phyloP scores from a whole-genome alignment of 2,113 vertebrate genomes.

The Alaudala cheleensis region DNA sequence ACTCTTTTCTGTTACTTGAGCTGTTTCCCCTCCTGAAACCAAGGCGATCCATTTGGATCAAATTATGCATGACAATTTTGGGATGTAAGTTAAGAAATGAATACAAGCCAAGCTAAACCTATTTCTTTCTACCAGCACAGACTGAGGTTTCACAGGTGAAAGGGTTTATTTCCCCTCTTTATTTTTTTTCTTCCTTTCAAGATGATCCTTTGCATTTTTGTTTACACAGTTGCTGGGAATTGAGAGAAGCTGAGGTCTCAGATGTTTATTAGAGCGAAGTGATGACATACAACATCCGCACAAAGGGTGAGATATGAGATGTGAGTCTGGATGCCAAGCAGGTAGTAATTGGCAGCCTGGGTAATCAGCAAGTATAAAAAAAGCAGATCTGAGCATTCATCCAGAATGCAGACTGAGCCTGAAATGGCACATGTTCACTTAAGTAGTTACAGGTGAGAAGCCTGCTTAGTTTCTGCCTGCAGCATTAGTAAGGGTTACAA shows the following conservation, averaged over 20 bases:
- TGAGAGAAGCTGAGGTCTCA: neutral
- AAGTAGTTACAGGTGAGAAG: neutral
- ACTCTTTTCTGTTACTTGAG: constrained; percentile 21
- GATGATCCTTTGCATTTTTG: neutral
- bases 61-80: constrained; percentile 72
- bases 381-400: neutral
- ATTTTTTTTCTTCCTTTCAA: neutral
- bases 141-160: constrained; percentile 44
- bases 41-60: constrained; percentile 71
- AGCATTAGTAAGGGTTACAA: neutral
- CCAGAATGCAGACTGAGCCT: neutral
- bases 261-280: neutral
- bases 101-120: constrained; percentile 52
- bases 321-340: neutral
- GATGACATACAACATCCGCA: neutral
- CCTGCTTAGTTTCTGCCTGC: neutral
- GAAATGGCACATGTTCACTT: neutral
- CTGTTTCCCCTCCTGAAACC: constrained; percentile 56
- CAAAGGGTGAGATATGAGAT: constrained; percentile 2
- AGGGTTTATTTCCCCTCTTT: constrained; percentile 3
- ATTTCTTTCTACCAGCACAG: constrained; percentile 31
- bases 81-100: constrained; percentile 53
- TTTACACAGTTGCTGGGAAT: constrained; percentile 53
- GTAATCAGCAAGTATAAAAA: neutral
- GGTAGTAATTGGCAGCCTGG: neutral